phyloP scores from a whole-genome alignment of 2,797 vertebrate species.

The Novumbra hubbsi region DNA sequence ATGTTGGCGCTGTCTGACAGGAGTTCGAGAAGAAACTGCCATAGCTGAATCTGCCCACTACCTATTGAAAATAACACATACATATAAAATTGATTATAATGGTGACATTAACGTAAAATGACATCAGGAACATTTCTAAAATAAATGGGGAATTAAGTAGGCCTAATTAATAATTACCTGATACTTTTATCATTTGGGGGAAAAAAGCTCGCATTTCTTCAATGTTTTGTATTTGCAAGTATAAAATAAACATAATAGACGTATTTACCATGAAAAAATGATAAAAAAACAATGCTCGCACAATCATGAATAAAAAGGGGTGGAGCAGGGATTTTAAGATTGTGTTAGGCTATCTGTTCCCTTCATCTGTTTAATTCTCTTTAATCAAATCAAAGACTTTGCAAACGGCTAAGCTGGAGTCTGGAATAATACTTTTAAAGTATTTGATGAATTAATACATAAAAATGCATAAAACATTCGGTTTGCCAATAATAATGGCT shows the following conservation, averaged over 20 bases:
- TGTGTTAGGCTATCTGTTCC: no score
- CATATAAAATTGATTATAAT: not conserved
- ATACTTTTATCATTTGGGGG: not conserved
- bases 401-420: not conserved
- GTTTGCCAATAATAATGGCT: not conserved
- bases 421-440: not conserved
- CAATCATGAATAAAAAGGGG: not conserved
- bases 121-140: not conserved
- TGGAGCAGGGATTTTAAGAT: not conserved
- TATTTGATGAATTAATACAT: not conserved
- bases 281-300: not conserved
- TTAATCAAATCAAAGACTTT: not conserved
- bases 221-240: not conserved
- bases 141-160: not conserved
- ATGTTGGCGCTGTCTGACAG: slow-evolving; percentile 91
- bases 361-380: not conserved
- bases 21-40: slow-evolving; percentile 96
- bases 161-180: not conserved
- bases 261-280: not conserved
- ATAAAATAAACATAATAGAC: not conserved
- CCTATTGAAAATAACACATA: slow-evolving; percentile 68
- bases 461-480: not conserved
- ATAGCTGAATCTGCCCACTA: slow-evolving; percentile 97
- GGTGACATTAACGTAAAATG: not conserved
- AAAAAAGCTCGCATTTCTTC: not conserved